A percentile compares a stretch with the other conserved stretches of the same genome.
These are phyloP conservation scores for Stenoptilia bipunctidactyla DNA, from an alignment of 2,888 invertebrate genomes.

Conservation along the genomic window DNA sequence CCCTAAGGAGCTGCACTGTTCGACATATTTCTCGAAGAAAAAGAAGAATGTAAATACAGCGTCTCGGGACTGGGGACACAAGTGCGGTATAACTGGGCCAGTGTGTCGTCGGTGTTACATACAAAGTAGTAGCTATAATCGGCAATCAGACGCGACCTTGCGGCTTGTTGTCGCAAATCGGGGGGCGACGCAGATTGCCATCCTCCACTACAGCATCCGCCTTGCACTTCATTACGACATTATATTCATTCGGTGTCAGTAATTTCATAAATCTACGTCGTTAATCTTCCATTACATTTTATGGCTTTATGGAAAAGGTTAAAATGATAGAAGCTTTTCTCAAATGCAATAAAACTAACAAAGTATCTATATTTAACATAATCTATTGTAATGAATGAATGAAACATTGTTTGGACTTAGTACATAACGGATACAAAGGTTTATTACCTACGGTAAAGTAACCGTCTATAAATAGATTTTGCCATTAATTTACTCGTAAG, in stretches of 20 bases:
- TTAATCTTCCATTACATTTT: no score
- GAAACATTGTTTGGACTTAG: no score
- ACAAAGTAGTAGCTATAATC: conserved; percentile 45
- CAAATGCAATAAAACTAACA: no score
- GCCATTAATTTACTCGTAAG: no score
- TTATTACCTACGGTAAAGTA: no score
- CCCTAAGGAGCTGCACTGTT: not conserved
- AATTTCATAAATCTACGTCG: no score
- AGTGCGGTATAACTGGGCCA: conserved; percentile 45
- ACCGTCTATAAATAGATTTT: no score
- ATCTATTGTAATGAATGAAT: no score
- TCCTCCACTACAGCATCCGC: conserved; percentile 62
- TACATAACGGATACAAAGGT: no score
- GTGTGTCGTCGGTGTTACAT: conserved; percentile 45
- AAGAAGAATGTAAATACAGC: not conserved
- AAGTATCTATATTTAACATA: no score
- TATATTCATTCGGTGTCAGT: not conserved
- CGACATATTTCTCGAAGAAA: not conserved
- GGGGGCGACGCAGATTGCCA: conserved; percentile 63
- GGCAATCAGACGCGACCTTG: conserved; percentile 66
- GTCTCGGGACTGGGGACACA: conserved; percentile 10
- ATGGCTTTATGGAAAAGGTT: no score
- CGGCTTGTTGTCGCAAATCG: conserved; percentile 62
- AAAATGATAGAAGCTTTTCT: no score
- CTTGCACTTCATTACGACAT: conserved; percentile 48